Conservation (phyloP, 23 tunicate species). For the Botrylloides violaceus region DNA sequence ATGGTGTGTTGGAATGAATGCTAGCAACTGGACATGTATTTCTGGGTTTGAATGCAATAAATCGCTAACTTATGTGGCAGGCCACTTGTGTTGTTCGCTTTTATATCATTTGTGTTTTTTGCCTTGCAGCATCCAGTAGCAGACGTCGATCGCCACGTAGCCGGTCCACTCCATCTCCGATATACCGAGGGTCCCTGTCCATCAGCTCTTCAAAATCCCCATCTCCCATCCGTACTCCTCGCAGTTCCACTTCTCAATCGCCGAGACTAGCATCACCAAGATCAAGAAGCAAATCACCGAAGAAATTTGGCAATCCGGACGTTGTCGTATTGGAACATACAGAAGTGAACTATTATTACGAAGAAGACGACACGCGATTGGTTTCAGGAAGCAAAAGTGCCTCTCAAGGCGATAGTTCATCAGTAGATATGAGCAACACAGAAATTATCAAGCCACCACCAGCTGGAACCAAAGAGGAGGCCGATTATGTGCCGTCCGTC, state of each 20-base stretch:
- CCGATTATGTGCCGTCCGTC: conserved; percentile 44
- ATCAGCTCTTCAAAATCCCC: conserved; percentile 13
- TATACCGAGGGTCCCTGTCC: conserved; percentile 3
- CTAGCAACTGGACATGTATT: no score
- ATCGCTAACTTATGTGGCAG: no score
- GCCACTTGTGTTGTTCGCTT: no score
- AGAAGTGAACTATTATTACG: conserved; percentile 26
- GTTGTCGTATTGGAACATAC: conserved; percentile 25
- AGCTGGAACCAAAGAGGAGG: conserved; percentile 83
- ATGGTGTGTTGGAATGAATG: no score
- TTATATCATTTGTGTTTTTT: no score
- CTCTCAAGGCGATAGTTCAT: neutral
- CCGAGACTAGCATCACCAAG: neutral
- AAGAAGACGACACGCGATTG: conserved; percentile 2
- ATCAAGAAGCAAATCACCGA: neutral
- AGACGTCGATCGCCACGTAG: conserved; percentile 14
- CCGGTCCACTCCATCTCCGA: conserved; percentile 17
- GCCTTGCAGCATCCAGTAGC: conserved; percentile 12
- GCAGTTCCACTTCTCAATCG: conserved; percentile 2
- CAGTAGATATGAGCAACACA: neutral
- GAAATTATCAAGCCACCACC: conserved; percentile 73
- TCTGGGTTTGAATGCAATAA: no score
- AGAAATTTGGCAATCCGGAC: conserved; percentile 26
- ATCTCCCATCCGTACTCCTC: neutral
- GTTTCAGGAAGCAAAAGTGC: conserved; percentile 3